Conservation (phyloP, 2,113 vertebrate genomes). For the Pachypanchax playfairii region DNA sequence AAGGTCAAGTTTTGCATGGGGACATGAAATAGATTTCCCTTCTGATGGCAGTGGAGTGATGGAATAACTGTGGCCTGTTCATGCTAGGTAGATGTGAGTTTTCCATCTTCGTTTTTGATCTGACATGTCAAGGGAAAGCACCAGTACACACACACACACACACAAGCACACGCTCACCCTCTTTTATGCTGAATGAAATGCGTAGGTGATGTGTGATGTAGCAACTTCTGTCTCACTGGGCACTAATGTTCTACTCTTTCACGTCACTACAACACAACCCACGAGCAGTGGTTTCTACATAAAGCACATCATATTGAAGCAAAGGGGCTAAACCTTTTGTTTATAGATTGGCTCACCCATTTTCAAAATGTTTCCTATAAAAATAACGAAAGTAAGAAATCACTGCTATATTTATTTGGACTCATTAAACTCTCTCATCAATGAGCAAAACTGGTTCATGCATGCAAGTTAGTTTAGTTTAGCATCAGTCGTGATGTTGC, state of each 20-base stretch:
- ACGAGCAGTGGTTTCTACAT: conserved; percentile 21
- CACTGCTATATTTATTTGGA: conserved; percentile 3
- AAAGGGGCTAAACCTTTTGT: conserved; percentile 29
- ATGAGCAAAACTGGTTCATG: neutral
- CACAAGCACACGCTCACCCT: conserved; percentile 14
- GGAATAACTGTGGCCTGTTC: conserved; percentile 55
- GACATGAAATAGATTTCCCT: conserved; percentile 26
- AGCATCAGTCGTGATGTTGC: too few species aligned
- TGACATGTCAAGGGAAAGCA: conserved; percentile 63
- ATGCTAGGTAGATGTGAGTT: conserved; percentile 38
- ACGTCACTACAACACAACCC: conserved; percentile 27
- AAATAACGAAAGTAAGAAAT: neutral
- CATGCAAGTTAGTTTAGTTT: too few species aligned
- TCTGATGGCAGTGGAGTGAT: conserved; percentile 45
- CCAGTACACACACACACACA: conserved; percentile 12
- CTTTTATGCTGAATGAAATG: conserved; percentile 36
- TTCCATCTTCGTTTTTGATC: conserved; percentile 45
- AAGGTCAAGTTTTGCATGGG: conserved; percentile 64
- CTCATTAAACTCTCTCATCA: conserved; percentile 4
- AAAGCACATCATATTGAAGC: conserved; percentile 42
- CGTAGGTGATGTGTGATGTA: conserved; percentile 26
- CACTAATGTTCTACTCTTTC: conserved; percentile 13
- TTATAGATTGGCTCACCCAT: conserved; percentile 36
- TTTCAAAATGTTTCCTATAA: conserved; percentile 36
- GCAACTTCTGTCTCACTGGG: conserved; percentile 18